Conservation (phyloP, 2,888 invertebrate genomes). For the Oxycera nigricornis region DNA sequence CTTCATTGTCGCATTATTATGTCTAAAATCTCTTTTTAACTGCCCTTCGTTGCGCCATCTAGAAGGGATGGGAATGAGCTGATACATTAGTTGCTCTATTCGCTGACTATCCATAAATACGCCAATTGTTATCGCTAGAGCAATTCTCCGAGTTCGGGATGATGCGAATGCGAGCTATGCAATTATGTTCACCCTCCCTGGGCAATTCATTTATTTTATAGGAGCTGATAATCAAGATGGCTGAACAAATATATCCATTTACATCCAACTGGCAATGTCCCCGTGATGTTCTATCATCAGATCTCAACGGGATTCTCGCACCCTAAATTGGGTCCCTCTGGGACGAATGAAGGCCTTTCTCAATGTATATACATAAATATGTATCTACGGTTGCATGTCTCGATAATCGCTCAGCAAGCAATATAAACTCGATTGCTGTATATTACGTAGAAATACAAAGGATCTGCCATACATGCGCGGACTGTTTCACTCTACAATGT, state of each 20-base stretch:
- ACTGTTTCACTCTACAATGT: conserved; percentile 24
- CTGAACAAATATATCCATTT: conserved; percentile 47
- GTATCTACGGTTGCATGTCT: neutral
- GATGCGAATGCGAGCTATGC: neutral
- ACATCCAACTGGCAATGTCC: conserved; percentile 35
- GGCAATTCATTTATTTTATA: conserved; percentile 48
- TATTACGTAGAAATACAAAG: conserved; percentile 12
- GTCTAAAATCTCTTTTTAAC: conserved; percentile 47
- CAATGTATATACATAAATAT: neutral
- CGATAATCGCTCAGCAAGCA: conserved; percentile 6
- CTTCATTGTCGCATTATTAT: conserved; percentile 47
- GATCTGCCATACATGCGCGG: conserved; percentile 32
- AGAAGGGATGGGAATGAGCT: neutral
- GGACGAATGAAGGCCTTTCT: conserved; percentile 9
- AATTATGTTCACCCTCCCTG: conserved; percentile 17
- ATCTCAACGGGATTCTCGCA: conserved; percentile 36
- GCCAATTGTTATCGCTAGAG: neutral
- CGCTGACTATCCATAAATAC: conserved; percentile 10
- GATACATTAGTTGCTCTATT: neutral
- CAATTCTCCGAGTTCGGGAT: neutral
- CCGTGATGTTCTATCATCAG: conserved; percentile 15
- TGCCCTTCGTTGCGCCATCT: conserved; percentile 8
- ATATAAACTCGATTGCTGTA: conserved; percentile 31
- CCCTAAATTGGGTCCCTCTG: conserved; percentile 36
- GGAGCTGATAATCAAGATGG: conserved; percentile 48